phyloP scores from a whole-genome alignment of 2,113 vertebrate species.

The Dunckerocampus dactyliophorus region DNA sequence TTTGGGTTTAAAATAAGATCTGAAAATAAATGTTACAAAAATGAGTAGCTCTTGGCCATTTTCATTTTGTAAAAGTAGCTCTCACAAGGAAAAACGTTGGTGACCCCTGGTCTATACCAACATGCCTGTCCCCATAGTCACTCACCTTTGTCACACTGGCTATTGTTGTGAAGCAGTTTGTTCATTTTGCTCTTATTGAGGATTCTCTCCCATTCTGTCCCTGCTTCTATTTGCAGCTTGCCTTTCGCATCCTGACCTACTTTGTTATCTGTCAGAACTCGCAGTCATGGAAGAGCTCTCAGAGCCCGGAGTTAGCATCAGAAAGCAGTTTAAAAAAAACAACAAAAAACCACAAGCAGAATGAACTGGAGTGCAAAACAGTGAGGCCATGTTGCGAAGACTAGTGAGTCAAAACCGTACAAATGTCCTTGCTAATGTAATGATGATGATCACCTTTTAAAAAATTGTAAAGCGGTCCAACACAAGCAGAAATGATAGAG shows the following conservation, averaged over 20 bases:
- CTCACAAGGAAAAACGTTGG: too few species aligned
- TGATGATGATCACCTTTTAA: neutral
- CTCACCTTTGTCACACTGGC: neutral
- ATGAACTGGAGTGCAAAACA: neutral
- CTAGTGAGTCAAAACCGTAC: neutral
- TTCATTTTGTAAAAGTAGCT: too few species aligned
- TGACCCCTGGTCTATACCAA: neutral
- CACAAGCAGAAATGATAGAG: neutral
- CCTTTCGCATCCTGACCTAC: conserved; percentile 54
- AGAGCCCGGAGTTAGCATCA: conserved; percentile 26
- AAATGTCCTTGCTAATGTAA: too few species aligned
- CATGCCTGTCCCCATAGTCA: neutral
- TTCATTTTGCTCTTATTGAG: neutral
- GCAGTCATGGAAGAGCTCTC: conserved; percentile 29
- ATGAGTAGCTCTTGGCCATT: too few species aligned
- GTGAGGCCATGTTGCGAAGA: too few species aligned
- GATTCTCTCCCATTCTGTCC: conserved; percentile 33
- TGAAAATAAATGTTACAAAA: too few species aligned
- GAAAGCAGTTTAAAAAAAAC: neutral
- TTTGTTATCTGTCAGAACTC: conserved; percentile 35
- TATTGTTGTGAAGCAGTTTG: neutral
- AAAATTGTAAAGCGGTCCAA: neutral
- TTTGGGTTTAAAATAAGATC: too few species aligned
- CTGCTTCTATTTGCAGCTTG: conserved; percentile 32
- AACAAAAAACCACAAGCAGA: too few species aligned